Percentiles rank a stretch among this genome's conserved stretches.
Conservation (phyloP, 2,888 invertebrate genomes). For the Eupeodes luniger region DNA sequence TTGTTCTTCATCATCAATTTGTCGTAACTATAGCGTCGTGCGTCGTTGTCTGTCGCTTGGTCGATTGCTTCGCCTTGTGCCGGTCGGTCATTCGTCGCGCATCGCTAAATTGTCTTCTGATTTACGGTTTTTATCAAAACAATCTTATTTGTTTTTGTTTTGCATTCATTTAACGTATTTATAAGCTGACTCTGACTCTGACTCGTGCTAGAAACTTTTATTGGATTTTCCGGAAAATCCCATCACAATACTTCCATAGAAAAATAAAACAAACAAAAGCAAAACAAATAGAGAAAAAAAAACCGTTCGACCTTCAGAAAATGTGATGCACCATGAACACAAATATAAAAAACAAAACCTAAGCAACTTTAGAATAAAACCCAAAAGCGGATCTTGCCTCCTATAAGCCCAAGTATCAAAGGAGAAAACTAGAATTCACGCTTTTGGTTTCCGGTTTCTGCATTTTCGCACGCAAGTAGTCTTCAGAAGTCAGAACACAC, state of each 20-base stretch:
- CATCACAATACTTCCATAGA: conserved; percentile 62
- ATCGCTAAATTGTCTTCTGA: conserved; percentile 54
- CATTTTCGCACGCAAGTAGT: conserved; percentile 53
- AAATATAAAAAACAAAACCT: not conserved
- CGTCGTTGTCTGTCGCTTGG: not conserved
- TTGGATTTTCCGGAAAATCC: conserved; percentile 71
- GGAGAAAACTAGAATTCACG: conserved; percentile 42
- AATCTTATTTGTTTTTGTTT: conserved; percentile 30
- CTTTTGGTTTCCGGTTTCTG: conserved; percentile 57
- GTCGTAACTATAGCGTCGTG: not conserved
- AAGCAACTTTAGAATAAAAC: not conserved
- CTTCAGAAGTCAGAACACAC: not conserved
- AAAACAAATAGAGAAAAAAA: not conserved
- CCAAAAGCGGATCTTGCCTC: conserved; percentile 60
- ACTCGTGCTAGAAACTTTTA: conserved; percentile 58
- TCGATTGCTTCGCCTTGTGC: no score
- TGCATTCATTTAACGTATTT: not conserved
- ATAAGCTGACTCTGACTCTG: not conserved
- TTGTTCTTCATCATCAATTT: conserved; percentile 39
- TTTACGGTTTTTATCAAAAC: conserved; percentile 48
- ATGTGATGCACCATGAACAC: conserved; percentile 15
- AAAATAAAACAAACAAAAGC: not conserved
- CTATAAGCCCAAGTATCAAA: not conserved
- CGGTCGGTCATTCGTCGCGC: conserved; percentile 24
- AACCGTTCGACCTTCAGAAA: conserved; percentile 36